Conservation (phyloP, 2,797 vertebrate genomes). For the Coendou prehensilis region DNA sequence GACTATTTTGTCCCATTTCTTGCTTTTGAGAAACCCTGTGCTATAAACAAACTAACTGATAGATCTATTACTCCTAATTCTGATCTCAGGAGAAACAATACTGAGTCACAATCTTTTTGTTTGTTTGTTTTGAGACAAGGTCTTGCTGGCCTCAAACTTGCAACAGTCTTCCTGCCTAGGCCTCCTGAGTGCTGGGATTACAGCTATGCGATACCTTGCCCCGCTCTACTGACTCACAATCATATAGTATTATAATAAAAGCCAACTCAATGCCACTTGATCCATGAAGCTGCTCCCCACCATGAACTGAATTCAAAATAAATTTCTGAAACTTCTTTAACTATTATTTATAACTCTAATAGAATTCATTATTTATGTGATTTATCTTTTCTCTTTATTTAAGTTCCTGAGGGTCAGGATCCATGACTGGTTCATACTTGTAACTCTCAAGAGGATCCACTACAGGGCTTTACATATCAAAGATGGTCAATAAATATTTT, state of each 20-base stretch:
- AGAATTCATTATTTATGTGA: not conserved
- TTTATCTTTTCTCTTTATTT: conserved; percentile 19
- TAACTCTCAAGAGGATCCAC: conserved; percentile 17
- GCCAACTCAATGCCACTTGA: not conserved
- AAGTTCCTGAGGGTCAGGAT: conserved; percentile 52
- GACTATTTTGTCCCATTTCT: not conserved
- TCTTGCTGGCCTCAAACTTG: not conserved
- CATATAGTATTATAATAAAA: not conserved
- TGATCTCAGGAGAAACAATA: conserved; percentile 7
- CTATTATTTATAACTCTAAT: not conserved
- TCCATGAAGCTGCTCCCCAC: not conserved
- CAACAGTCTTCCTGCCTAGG: not conserved
- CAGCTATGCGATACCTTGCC: not conserved
- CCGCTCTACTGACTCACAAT: not conserved
- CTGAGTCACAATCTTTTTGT: not conserved
- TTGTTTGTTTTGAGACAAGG: not conserved
- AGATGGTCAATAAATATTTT: conserved; percentile 55
- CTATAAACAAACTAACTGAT: not conserved
- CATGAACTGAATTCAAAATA: not conserved
- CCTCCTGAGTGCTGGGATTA: not conserved
- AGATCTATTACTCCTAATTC: conserved; percentile 2
- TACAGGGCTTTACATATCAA: not conserved
- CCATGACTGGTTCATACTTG: not conserved
- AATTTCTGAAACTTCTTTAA: not conserved
- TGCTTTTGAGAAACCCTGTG: not conserved